Evolutionary conservation across 2,888 invertebrate species (phyloP).

Genomic region (Dolomedes plantarius): DNA sequence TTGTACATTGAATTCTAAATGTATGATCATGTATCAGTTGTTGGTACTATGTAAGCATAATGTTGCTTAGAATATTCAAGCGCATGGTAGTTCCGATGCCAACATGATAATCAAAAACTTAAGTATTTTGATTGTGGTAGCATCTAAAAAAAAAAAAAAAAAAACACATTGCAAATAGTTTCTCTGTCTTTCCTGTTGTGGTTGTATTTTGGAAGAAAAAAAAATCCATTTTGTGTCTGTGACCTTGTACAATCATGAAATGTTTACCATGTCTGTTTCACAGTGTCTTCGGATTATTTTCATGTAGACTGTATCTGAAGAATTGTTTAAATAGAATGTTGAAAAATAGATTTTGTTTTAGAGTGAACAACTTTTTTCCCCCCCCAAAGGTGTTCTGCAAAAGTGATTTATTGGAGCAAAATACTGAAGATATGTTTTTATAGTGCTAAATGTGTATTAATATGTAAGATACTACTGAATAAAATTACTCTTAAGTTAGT

Average conservation of each 20-base stretch:
- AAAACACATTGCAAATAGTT: constrained; percentile 23
- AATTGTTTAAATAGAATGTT: neutral
- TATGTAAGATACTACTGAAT: too few relatives aligned
- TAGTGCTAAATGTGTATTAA: neutral
- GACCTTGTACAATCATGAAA: constrained; percentile 54
- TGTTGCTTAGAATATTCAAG: constrained; percentile 38
- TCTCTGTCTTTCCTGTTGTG: neutral
- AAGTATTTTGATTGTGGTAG: too few relatives aligned
- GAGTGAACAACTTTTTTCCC: neutral
- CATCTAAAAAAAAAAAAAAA: too few relatives aligned
- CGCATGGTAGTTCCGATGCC: constrained; percentile 52
- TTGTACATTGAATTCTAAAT: constrained; percentile 41
- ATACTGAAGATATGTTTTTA: neutral
- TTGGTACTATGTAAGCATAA: constrained; percentile 43
- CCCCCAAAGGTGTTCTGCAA: too few relatives aligned
- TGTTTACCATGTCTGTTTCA: neutral
- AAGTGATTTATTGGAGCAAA: too few relatives aligned
- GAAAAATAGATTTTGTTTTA: neutral
- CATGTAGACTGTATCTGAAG: neutral
- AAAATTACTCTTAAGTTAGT: too few relatives aligned
- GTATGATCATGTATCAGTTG: constrained; percentile 37
- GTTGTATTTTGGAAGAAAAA: neutral
- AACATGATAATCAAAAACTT: constrained; percentile 2
- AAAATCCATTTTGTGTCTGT: constrained; percentile 31
- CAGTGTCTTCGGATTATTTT: neutral